Evolutionary conservation across 2,888 invertebrate genomes (phyloP).

Genomic region (Teleogryllus oceanicus): DNA sequence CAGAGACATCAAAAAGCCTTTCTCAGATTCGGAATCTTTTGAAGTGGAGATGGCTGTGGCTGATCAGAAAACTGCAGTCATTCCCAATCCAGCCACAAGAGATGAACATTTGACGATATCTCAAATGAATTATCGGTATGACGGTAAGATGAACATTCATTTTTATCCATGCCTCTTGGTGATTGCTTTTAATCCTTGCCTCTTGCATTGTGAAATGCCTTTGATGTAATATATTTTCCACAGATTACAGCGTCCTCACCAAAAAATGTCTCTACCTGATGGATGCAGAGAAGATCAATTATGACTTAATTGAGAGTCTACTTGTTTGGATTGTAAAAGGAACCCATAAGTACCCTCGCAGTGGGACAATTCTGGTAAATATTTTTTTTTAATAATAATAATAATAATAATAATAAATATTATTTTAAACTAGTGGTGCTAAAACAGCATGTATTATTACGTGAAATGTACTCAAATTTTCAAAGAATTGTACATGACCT

Average conservation of each 20-base stretch:
- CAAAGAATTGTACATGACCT: no score
- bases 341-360: constrained; percentile 62
- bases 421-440: no score
- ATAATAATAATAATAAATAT: no score
- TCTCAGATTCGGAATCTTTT: constrained; percentile 49
- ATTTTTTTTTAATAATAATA: no score
- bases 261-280: constrained; percentile 72
- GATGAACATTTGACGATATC: constrained; percentile 69
- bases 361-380: constrained; percentile 66
- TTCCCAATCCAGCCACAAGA: constrained; percentile 59
- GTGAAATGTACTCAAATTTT: no score
- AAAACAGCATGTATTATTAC: no score
- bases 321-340: constrained; percentile 68
- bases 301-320: constrained; percentile 69
- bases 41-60: constrained; percentile 63
- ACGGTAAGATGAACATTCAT: constrained; percentile 45
- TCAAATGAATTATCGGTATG: constrained; percentile 65
- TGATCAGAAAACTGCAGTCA: constrained; percentile 57
- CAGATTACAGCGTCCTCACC: constrained; percentile 58
- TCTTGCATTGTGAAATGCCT: neutral
- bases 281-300: constrained; percentile 74
- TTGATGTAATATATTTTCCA: constrained; percentile 22
- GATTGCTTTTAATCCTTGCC: no score
- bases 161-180: no score
- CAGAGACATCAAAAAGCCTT: constrained; percentile 58